Percentiles rank a stretch among this genome's conserved stretches.
These are phyloP conservation scores for Mobula birostris DNA, from an alignment of 2,113 vertebrate species.

Conservation along the genomic window DNA sequence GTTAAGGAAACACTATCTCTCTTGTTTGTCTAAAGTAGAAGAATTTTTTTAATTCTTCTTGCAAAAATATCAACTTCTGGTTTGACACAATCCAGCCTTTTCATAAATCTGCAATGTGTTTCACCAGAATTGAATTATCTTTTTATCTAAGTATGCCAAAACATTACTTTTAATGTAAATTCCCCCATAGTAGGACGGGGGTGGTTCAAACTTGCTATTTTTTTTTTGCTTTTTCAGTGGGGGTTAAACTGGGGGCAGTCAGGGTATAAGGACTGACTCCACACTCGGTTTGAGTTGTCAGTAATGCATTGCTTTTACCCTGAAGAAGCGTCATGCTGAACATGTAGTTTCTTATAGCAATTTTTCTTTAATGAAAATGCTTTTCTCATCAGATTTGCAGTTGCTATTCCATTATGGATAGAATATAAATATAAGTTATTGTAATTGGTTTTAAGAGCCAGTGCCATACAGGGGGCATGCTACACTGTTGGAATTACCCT, in stretches of 20 bases:
- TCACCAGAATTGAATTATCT: slow-evolving; percentile 15
- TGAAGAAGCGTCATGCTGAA: neutral
- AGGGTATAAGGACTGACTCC: slow-evolving; percentile 1
- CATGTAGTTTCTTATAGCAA: neutral
- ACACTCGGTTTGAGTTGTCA: neutral
- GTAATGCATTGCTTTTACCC: neutral
- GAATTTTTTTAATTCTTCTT: neutral
- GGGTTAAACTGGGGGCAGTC: slow-evolving; percentile 26
- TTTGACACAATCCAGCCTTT: slow-evolving; percentile 29
- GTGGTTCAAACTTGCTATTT: neutral
- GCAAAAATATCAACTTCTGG: slow-evolving; percentile 26
- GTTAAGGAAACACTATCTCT: slow-evolving; percentile 30
- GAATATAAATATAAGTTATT: too few species aligned
- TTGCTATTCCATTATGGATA: too few species aligned
- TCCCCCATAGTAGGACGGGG: neutral
- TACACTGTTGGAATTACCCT: neutral
- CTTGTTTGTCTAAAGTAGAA: slow-evolving; percentile 25
- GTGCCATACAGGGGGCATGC: neutral
- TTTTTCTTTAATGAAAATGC: neutral
- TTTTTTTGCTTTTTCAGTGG: slow-evolving; percentile 30
- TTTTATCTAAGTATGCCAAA: neutral
- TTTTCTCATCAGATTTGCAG: neutral
- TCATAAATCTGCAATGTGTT: slow-evolving; percentile 19
- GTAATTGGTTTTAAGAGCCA: neutral
- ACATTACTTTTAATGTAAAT: slow-evolving; percentile 24